phyloP scores from a whole-genome alignment of 2,113 vertebrate species.

The Bungarus multicinctus region DNA sequence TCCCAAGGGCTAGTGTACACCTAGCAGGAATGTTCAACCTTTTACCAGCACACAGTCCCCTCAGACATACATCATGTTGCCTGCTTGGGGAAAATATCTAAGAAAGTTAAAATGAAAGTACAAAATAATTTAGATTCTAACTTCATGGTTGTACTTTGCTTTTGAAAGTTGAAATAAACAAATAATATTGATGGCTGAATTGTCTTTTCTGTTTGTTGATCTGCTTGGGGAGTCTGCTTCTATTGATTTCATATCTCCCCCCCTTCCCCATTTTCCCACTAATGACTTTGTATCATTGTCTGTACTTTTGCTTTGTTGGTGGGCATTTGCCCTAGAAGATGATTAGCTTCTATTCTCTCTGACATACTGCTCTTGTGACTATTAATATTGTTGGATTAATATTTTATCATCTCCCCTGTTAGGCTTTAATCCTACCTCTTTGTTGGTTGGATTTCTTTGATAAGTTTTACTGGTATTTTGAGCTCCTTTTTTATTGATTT shows the following conservation, averaged over 20 bases:
- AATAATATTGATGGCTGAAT: neutral
- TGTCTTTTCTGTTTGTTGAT: neutral
- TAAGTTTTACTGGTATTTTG: neutral
- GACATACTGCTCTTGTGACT: neutral
- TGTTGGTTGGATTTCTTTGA: neutral
- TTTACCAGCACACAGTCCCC: neutral
- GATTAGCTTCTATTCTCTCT: neutral
- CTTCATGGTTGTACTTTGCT: neutral
- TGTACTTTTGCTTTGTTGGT: neutral
- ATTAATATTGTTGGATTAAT: neutral
- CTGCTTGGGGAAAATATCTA: neutral
- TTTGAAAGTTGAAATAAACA: neutral
- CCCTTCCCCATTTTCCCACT: neutral
- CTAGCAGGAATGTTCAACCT: neutral
- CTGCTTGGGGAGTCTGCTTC: neutral
- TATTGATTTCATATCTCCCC: neutral
- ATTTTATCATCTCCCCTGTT: neutral
- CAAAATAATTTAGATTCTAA: neutral
- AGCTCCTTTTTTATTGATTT: neutral
- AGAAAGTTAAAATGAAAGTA: neutral
- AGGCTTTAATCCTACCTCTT: neutral
- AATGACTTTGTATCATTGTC: neutral
- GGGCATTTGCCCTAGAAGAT: neutral
- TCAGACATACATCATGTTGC: no score
- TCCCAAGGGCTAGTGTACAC: neutral